Evolutionary conservation across 2,888 invertebrate genomes (phyloP).

Genomic region (Erebia aethiops): DNA sequence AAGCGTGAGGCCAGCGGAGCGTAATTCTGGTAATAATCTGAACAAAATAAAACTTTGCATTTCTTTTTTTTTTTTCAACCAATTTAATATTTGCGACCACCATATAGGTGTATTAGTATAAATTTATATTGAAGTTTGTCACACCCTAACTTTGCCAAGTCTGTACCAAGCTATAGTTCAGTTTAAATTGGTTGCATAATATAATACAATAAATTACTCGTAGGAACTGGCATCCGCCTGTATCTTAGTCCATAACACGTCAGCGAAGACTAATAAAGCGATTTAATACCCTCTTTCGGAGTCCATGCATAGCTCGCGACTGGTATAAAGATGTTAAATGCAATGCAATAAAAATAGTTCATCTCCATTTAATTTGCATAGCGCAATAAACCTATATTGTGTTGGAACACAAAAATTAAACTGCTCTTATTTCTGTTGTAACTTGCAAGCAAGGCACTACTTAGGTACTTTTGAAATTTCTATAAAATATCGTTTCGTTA

Average conservation of each 20-base stretch:
- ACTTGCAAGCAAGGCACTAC: not conserved
- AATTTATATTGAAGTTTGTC: not conserved
- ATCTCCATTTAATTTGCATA: conserved; percentile 30
- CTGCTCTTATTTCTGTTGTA: not conserved
- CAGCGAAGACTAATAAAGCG: conserved; percentile 59
- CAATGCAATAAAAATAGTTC: conserved; percentile 37
- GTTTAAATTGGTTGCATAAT: conserved; percentile 10
- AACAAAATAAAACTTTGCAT: no score
- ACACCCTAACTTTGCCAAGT: not conserved
- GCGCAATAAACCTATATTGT: conserved; percentile 22
- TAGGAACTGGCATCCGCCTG: conserved; percentile 14
- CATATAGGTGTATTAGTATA: not conserved
- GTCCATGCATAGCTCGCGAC: conserved; percentile 49
- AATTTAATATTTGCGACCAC: no score
- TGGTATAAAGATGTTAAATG: conserved; percentile 43
- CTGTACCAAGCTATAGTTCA: not conserved
- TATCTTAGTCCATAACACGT: conserved; percentile 36
- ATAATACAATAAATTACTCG: not conserved
- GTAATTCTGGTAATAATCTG: no score
- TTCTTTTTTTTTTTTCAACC: no score
- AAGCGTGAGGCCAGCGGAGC: no score
- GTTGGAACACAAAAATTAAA: conserved; percentile 2
- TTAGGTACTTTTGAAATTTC: no score
- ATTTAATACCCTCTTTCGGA: conserved; percentile 62
- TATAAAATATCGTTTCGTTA: no score